A percentile compares a stretch with the other conserved stretches of the same genome.
phyloP scores from a whole-genome alignment of 2,113 vertebrate genomes.

The Sphaerodactylus townsendi region DNA sequence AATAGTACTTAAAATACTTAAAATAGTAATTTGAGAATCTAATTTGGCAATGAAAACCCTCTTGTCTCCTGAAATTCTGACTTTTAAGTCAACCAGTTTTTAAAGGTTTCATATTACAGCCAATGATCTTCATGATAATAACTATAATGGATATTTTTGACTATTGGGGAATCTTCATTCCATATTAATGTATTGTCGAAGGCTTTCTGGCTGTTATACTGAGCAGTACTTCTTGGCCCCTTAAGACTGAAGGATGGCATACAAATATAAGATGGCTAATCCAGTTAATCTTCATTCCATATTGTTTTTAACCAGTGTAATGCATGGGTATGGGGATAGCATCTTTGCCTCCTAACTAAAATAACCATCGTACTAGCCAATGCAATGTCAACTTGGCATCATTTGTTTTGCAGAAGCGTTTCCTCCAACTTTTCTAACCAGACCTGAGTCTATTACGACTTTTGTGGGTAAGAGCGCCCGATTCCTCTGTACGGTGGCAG shows the following conservation, averaged over 20 bases:
- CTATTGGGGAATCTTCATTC: slow-evolving; percentile 34
- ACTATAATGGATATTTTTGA: background rate
- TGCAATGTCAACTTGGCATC: slow-evolving; percentile 57
- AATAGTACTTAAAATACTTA: background rate
- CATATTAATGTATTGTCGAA: too few relatives aligned
- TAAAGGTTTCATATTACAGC: slow-evolving; percentile 17
- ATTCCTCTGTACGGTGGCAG: slow-evolving; percentile 90
- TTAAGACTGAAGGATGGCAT: background rate
- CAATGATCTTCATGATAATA: background rate
- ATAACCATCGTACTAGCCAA: background rate
- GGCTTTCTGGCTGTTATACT: background rate
- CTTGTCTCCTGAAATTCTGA: slow-evolving; percentile 14
- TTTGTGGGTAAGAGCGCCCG: slow-evolving; percentile 91
- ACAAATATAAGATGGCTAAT: background rate
- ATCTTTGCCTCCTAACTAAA: slow-evolving; percentile 2
- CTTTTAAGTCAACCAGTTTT: background rate
- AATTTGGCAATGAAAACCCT: slow-evolving; percentile 3
- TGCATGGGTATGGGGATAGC: slow-evolving; percentile 6
- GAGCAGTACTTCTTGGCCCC: slow-evolving; percentile 22
- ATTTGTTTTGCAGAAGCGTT: slow-evolving; percentile 94
- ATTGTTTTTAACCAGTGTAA: slow-evolving; percentile 33
- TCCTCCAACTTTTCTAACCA: slow-evolving; percentile 91
- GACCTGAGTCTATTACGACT: slow-evolving; percentile 90
- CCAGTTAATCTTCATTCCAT: background rate
- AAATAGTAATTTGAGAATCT: background rate